Base-by-base conservation (phyloP, 2,113 vertebrate genomes). In the Rhipidura dahli region DNA sequence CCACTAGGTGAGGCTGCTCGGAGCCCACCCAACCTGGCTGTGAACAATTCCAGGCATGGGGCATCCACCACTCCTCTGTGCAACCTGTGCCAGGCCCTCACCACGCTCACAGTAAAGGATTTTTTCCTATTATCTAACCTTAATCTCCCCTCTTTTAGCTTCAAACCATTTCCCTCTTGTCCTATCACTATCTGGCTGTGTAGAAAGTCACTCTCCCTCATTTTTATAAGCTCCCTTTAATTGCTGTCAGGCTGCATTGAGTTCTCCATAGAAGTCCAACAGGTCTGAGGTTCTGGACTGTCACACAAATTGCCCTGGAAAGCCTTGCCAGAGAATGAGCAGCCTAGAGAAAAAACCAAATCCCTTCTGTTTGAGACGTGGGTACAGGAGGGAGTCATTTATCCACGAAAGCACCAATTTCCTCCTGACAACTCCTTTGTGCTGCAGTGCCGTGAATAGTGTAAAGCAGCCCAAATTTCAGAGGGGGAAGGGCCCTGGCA, bases 391-490 rank as follows among this genome's bases (percentile, higher is more conserved):
- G 60, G 59, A 75, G 44, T 12, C 9, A 11, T 73, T 93, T 70
- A 50, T 24, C 79, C 19, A 1, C 53, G 78, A 70, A 90, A 92
- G 47, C 42, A 42, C 81, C 45, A 1, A 26, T 87, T 95, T 93
- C 91, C 86, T 90, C 71, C 72, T 10, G 78, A 60, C 73, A 64
- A 15, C 0, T 16, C 53, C 79, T 40, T 5, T 56, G 39, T 51
- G 70, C 49, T 56, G 47, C 7, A 0, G 15, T 69, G 63, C 70
- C 26, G 1, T 0, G 2, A 49, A 45, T 1, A 45, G 54, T 24
- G n/a, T 24, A 60, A 91, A 83, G 2, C 37, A 45, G 71, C 50
- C 57, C 56, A 8, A 44, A n/a, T 31, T 65, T 53, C 56, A 45
- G 68, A 42, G 90, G 57, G 71, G 68, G 90, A 59, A 86, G 86